Base-by-base conservation (phyloP, 2,888 invertebrate species). In the Erebia ligea region DNA sequence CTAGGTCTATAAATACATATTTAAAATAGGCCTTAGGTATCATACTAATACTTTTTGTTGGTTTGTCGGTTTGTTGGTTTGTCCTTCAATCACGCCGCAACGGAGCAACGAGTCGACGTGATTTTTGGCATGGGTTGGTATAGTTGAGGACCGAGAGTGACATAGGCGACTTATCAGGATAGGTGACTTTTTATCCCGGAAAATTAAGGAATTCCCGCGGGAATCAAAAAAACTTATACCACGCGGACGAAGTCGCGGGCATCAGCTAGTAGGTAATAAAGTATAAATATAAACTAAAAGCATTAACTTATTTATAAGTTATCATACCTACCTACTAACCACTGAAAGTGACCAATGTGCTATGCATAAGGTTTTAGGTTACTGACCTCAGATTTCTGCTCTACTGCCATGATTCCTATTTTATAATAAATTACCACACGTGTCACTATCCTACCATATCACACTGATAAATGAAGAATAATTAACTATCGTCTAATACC, bases 351-450 rank as follows among this genome's bases (percentile, higher is more conserved):
- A 62, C 62, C 42, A 59, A 0, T 19, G 40, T 40, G 6, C 34
- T 40, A 40, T 40, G 42, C 1, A 11, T 56, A 56, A 56, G 65
- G 56, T 66, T 42, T 56, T 42, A 56, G 65, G 56, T 66, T 42
- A 68, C 68, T 65, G 45, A 68, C 68, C 71, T 68, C 65, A 13
- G 34, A 25, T 64, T 65, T 71, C 68, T 64, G 50, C n/a, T 64
- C 65, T 8, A 48, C 57, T n/a, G 58, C 57, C 67, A 67, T 67
- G 10, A 17, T 67, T 25, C 42, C 25, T 3, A 21, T n/a, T 42
- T 56, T 13, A 25, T 48, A 34, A 58, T 13, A n/a, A 21, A 8
- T 48, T n/a, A 11, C n/a, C 11, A 9, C 11, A 45, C 66, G 42
- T 25, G 67, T 67, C 17, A 34, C 10, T 21, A 42, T 15, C 25